Conservation (phyloP, 2,113 vertebrate species). For the Erpornis zantholeuca region DNA sequence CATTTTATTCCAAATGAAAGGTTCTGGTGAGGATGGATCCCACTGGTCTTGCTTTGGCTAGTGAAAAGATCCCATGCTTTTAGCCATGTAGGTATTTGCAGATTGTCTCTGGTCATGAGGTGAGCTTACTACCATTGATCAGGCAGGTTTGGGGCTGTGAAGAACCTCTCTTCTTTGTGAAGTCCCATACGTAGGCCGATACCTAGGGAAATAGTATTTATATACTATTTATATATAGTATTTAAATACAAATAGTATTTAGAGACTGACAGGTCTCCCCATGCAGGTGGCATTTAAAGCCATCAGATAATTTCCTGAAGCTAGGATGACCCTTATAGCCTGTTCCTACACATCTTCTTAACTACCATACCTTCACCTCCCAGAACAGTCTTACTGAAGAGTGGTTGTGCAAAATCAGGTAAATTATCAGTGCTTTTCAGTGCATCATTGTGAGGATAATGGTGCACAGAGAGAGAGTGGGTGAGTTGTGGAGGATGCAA, state of each 20-base stretch:
- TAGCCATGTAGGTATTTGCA: background rate
- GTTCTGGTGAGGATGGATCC: background rate
- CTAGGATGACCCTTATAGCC: background rate
- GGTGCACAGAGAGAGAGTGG: background rate
- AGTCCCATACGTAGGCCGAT: background rate
- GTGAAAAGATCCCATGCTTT: background rate
- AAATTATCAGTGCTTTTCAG: background rate
- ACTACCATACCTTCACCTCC: background rate
- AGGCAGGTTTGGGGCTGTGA: background rate
- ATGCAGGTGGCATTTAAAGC: background rate
- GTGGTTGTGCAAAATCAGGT: background rate
- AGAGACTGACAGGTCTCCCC: background rate
- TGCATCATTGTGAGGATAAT: background rate
- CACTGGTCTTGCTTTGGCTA: background rate
- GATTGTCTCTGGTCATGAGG: background rate
- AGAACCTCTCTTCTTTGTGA: background rate
- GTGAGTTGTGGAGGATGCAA: background rate
- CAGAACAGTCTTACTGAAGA: background rate
- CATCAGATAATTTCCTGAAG: background rate
- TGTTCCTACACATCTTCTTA: background rate
- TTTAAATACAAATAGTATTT: background rate
- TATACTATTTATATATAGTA: background rate
- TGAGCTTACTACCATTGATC: background rate
- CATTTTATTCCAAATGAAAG: background rate
- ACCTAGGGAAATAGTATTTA: background rate